These are phyloP conservation scores for Lagopus leucura DNA, from an alignment of 2,113 vertebrate species.

Conservation along the genomic window DNA sequence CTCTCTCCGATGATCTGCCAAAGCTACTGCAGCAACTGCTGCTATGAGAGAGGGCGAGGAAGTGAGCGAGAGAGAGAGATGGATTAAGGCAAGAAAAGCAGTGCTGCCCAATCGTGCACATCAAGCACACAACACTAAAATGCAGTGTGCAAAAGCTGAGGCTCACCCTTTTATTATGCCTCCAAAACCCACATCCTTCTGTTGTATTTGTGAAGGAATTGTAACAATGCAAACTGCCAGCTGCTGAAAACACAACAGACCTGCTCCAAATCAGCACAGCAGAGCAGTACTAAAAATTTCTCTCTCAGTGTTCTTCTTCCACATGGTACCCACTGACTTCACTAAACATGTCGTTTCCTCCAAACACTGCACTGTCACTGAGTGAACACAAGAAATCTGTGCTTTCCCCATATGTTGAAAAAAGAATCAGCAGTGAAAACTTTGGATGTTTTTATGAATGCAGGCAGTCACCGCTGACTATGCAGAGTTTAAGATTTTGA, in stretches of 20 bases:
- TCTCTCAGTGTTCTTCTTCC: not conserved
- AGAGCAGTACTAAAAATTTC: constrained; percentile 8
- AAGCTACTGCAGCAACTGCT: constrained; percentile 37
- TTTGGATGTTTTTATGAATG: not conserved
- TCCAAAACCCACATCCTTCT: constrained; percentile 54
- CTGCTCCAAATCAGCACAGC: constrained; percentile 37
- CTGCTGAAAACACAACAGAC: constrained; percentile 58
- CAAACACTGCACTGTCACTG: not conserved
- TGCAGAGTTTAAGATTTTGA: rapidly evolving
- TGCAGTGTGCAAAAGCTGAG: constrained; percentile 23
- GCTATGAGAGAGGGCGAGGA: constrained; percentile 31
- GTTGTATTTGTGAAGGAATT: constrained; percentile 57
- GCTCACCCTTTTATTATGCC: constrained; percentile 32
- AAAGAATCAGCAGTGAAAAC: not conserved
- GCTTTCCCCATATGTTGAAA: not conserved
- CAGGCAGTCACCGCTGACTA: not conserved
- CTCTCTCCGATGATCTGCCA: constrained; percentile 29
- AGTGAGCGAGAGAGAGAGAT: not conserved
- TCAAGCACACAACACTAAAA: constrained; percentile 38
- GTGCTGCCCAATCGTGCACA: constrained; percentile 35
- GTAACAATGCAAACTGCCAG: constrained; percentile 52
- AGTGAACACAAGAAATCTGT: not conserved
- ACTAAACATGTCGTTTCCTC: not conserved
- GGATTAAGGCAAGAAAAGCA: constrained; percentile 43
- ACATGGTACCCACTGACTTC: not conserved